Conservation (phyloP, 2,888 invertebrate species). For the Lacanobia oleracea region DNA sequence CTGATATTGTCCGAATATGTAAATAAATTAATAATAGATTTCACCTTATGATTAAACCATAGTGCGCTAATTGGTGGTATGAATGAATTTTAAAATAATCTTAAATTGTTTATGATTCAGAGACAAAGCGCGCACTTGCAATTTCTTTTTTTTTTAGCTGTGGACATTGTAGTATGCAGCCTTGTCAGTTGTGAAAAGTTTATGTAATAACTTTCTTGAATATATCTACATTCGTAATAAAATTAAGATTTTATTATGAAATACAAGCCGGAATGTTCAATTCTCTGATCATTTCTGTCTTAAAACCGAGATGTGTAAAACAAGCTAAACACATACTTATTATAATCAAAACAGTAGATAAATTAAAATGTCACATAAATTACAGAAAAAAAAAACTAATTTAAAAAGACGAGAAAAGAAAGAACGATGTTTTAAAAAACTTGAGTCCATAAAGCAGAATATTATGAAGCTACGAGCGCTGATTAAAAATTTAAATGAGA, state of each 20-base stretch:
- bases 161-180: constrained; percentile 23
- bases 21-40: constrained; percentile 61
- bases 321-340: neutral
- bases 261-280: too few species aligned
- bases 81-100: constrained; percentile 43
- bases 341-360: neutral
- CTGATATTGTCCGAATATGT: constrained; percentile 53
- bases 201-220: constrained; percentile 51
- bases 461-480: constrained; percentile 20
- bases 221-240: constrained; percentile 12
- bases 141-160: constrained; percentile 38
- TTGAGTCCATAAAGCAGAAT: constrained; percentile 18
- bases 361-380: neutral
- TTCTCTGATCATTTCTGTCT: neutral
- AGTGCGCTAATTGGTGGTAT: constrained; percentile 22
- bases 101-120: constrained; percentile 24
- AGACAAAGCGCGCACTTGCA: constrained; percentile 4
- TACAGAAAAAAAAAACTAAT: neutral
- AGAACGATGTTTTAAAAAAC: constrained; percentile 16
- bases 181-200: constrained; percentile 33
- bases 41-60: constrained; percentile 64
- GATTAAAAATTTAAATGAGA: constrained; percentile 55
- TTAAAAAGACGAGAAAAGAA: constrained; percentile 15
- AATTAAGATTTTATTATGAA: neutral
- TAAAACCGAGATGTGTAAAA: neutral